Evolutionary conservation across 2,888 invertebrate species (phyloP), one percentile per base, ranked within the genome.

Genomic region (Ophonus ardosiacus): DNA sequence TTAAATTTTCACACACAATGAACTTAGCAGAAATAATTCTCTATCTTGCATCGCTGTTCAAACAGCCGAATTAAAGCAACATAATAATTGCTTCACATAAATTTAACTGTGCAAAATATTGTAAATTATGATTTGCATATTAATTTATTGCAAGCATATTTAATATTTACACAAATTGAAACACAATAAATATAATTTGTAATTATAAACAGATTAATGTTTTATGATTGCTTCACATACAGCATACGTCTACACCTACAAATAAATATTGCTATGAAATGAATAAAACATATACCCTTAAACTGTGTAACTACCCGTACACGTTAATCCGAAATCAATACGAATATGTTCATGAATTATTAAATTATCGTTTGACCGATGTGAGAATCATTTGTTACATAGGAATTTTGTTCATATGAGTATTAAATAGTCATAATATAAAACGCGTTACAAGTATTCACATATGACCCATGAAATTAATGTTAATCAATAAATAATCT

Each of bases 301-400:
- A 24, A 17, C 68, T 38, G 31, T 38, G 68, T 68, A 24, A 38
- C 15, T 38, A 38, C 8, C 71, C 40, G 17, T 71, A 40, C 6
- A 74, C 18, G 17, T 40, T 74, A 74, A 74, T 74, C 43, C 21
- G 40, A 74, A 74, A 43, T 74, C 40, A 43, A 74, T 74, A 74
- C 13, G 17, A 18, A 7, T 68, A 63, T 63, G 18, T 63, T 63
- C 63, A 63, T 74, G 71, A 68, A 68, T 68, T 68, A 24, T 63
- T 63, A 63, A 63, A 63, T 63, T 21, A 24, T 63, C 63, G 63
- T 63, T 63, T 63, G 24, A 63, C 63, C 63, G 21, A 63, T 63
- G 59, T 61, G 21, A 61, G 18, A 61, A 61, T 61, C 59, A 13
- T 63, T 63, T 24, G 21, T 63, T 63, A 63, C 10, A 51, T 51